These are phyloP conservation scores for Rallus limicola DNA, from an alignment of 2,113 vertebrate genomes.

Conservation along the genomic window DNA sequence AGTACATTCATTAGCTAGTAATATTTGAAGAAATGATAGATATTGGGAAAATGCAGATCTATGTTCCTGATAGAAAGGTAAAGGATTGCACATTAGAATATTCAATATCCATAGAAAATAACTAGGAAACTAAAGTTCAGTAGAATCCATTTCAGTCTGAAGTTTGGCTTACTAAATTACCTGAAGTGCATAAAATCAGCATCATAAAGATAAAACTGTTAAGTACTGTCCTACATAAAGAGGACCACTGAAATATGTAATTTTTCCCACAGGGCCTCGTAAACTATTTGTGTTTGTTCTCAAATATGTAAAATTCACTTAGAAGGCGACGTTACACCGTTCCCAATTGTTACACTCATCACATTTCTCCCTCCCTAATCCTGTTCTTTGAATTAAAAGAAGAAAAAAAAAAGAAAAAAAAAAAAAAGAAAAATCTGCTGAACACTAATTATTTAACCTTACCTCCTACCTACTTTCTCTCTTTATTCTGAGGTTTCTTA, in stretches of 20 bases:
- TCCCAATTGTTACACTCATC: conserved; percentile 71
- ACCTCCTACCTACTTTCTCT: conserved; percentile 92
- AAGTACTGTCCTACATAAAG: conserved; percentile 14
- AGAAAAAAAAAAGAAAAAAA: neutral
- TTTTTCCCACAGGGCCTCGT: conserved; percentile 15
- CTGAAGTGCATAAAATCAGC: neutral
- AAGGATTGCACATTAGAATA: neutral
- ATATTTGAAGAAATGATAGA: neutral
- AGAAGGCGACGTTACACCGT: conserved; percentile 37
- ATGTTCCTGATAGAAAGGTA: neutral
- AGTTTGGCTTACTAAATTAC: neutral
- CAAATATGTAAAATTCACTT: conserved; percentile 58
- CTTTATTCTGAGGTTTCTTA: conserved; percentile 93
- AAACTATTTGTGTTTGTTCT: conserved; percentile 35
- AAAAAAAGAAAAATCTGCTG: conserved; percentile 72
- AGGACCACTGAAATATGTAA: neutral
- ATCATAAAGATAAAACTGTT: conserved; percentile 32
- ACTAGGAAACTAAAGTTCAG: neutral
- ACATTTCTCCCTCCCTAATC: conserved; percentile 72
- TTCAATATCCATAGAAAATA: neutral
- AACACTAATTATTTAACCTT: conserved; percentile 96
- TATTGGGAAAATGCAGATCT: neutral
- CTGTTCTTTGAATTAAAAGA: conserved; percentile 69
- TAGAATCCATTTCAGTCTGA: neutral
- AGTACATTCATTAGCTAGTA: neutral